These are phyloP conservation scores for Crematogaster levior DNA, from an alignment of 2,888 invertebrate species.

Conservation along the genomic window DNA sequence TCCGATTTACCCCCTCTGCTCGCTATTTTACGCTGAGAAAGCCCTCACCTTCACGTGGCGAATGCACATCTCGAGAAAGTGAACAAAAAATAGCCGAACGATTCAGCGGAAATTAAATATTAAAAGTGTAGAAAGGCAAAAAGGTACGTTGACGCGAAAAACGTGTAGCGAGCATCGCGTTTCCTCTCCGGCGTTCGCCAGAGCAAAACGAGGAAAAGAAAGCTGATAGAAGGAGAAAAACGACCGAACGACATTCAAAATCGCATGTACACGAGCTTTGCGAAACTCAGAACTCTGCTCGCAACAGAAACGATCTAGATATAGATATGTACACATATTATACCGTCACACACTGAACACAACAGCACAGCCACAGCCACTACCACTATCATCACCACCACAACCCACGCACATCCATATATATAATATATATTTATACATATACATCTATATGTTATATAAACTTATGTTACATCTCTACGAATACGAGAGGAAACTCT, in stretches of 20 bases:
- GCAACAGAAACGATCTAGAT: slow-evolving; percentile 48
- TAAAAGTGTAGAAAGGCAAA: slow-evolving; percentile 21
- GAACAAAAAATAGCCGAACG: slow-evolving; percentile 31
- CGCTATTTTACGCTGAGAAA: background rate
- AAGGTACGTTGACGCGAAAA: slow-evolving; percentile 12
- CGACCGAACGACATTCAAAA: slow-evolving; percentile 43
- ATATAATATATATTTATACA: slow-evolving; percentile 62
- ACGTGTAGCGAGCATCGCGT: background rate
- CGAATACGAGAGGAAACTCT: slow-evolving; percentile 44
- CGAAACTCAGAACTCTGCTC: slow-evolving; percentile 56
- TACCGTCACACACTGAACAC: slow-evolving; percentile 82
- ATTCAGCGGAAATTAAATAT: slow-evolving; percentile 35
- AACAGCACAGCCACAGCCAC: slow-evolving; percentile 75
- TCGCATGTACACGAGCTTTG: slow-evolving; percentile 63
- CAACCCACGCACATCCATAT: slow-evolving; percentile 70
- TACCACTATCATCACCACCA: slow-evolving; percentile 47
- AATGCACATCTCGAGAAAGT: slow-evolving; percentile 18
- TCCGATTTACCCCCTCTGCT: slow-evolving; percentile 23
- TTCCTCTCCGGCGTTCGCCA: background rate
- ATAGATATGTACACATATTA: slow-evolving; percentile 56
- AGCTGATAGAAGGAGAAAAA: background rate
- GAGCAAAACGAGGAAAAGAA: background rate
- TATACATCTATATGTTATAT: slow-evolving; percentile 62
- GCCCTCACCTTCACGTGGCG: slow-evolving; percentile 25
- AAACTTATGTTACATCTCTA: slow-evolving; percentile 64